Evolutionary conservation across 2,888 invertebrate species (phyloP).

Genomic region (Mongoloraphidia duomilia): DNA sequence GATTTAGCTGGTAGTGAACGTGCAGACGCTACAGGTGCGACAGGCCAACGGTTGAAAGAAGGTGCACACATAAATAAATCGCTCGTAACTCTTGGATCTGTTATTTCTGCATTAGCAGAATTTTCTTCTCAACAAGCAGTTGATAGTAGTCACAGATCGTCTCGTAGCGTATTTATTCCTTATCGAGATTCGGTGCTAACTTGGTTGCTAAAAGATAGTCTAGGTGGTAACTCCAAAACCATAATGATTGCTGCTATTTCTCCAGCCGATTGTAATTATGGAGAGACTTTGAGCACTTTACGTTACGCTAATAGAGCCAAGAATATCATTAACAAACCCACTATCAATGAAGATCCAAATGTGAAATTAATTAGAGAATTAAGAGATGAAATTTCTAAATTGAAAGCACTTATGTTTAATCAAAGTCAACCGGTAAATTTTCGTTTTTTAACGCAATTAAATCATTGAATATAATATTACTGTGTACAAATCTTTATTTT

Average conservation of each 20-base stretch:
- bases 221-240: constrained; percentile 82
- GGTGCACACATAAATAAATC: constrained; percentile 87
- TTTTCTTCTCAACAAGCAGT: constrained; percentile 31
- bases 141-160: constrained; percentile 19
- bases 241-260: constrained; percentile 79
- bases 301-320: constrained; percentile 82
- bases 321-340: constrained; percentile 82
- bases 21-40: constrained; percentile 80
- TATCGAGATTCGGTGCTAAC: constrained; percentile 80
- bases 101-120: constrained; percentile 75
- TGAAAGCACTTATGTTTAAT: constrained; percentile 58
- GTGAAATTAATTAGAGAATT: constrained; percentile 76
- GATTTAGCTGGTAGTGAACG: constrained; percentile 84
- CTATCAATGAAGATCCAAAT: constrained; percentile 80
- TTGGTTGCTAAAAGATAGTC: constrained; percentile 75
- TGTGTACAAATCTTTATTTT: constrained; percentile 4
- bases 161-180: constrained; percentile 55
- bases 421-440: constrained; percentile 48
- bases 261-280: constrained; percentile 63
- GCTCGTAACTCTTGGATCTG: constrained; percentile 72
- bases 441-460: background rate
- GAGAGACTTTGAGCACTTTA: constrained; percentile 72
- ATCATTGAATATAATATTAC: constrained; percentile 1
- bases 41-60: constrained; percentile 78
- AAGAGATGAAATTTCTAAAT: constrained; percentile 69